These are phyloP conservation scores for Eupithecia insigniata DNA, from an alignment of 2,888 invertebrate species.

Conservation along the genomic window DNA sequence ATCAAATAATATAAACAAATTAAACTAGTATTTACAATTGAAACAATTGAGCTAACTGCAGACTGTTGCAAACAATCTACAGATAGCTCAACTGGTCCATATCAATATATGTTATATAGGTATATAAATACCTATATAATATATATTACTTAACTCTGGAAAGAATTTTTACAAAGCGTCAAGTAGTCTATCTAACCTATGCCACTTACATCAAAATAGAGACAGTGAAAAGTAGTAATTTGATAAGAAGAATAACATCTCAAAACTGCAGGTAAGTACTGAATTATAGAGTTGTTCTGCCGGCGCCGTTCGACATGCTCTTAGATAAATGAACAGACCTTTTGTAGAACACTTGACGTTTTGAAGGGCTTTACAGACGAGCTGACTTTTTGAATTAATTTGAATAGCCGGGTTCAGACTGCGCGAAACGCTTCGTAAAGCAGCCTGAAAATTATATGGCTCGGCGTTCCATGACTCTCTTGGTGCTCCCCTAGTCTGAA, in stretches of 20 bases:
- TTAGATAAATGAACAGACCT: slow-evolving; percentile 71
- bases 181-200: not conserved
- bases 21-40: no score
- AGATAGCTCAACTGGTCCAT: no score
- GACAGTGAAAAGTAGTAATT: slow-evolving; percentile 49
- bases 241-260: slow-evolving; percentile 58
- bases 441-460: not conserved
- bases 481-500: not conserved
- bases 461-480: not conserved
- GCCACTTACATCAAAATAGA: slow-evolving; percentile 3
- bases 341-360: slow-evolving; percentile 52
- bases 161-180: not conserved
- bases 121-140: no score
- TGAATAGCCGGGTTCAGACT: not conserved
- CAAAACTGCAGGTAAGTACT: slow-evolving; percentile 46
- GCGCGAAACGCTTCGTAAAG: not conserved
- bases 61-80: no score
- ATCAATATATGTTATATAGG: no score
- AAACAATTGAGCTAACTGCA: no score
- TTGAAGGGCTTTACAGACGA: slow-evolving; percentile 20
- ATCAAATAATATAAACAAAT: no score
- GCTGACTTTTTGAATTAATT: not conserved
- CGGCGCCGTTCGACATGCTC: slow-evolving; percentile 63
- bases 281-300: slow-evolving; percentile 65
- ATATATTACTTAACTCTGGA: no score